A percentile compares a stretch with the other conserved stretches of the same genome.
These are phyloP conservation scores for Cephus rjabovi DNA, from an alignment of 2,888 invertebrate genomes.

Conservation along the genomic window DNA sequence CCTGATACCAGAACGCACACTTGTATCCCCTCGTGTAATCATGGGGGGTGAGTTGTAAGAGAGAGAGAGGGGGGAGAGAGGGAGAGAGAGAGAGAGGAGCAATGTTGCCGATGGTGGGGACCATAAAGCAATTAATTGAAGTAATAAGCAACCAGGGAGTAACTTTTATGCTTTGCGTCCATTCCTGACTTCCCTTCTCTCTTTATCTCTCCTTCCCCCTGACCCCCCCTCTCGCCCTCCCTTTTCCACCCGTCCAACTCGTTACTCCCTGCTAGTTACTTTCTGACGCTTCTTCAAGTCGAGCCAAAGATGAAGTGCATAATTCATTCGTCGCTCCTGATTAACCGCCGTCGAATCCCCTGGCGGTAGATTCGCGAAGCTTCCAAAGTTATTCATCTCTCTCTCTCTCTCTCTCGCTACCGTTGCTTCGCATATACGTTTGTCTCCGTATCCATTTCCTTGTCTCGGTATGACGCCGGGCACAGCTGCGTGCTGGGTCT, in stretches of 20 bases:
- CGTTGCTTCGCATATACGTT: too few relatives aligned
- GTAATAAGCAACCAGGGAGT: slow-evolving; percentile 36
- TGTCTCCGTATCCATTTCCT: too few relatives aligned
- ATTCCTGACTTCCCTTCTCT: not conserved
- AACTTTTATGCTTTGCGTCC: slow-evolving; percentile 33
- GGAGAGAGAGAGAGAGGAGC: not conserved
- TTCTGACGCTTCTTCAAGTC: slow-evolving; percentile 3
- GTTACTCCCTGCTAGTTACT: slow-evolving; percentile 10
- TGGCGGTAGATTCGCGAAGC: too few relatives aligned
- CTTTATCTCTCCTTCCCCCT: slow-evolving; percentile 8
- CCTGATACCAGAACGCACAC: too few relatives aligned
- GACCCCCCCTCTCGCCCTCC: not conserved
- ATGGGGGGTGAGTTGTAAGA: too few relatives aligned
- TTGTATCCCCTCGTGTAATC: too few relatives aligned
- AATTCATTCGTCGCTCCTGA: not conserved
- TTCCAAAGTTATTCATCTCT: too few relatives aligned
- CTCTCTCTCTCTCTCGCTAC: too few relatives aligned
- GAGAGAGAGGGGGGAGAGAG: too few relatives aligned
- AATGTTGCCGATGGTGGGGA: slow-evolving; percentile 18
- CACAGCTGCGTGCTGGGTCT: too few relatives aligned
- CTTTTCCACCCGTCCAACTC: slow-evolving; percentile 23
- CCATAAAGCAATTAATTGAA: slow-evolving; percentile 50
- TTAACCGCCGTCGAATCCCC: too few relatives aligned
- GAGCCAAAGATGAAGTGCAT: not conserved
- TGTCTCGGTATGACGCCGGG: too few relatives aligned